Base-by-base conservation (phyloP, 2,113 vertebrate species). In the Odontophorus gujanensis region DNA sequence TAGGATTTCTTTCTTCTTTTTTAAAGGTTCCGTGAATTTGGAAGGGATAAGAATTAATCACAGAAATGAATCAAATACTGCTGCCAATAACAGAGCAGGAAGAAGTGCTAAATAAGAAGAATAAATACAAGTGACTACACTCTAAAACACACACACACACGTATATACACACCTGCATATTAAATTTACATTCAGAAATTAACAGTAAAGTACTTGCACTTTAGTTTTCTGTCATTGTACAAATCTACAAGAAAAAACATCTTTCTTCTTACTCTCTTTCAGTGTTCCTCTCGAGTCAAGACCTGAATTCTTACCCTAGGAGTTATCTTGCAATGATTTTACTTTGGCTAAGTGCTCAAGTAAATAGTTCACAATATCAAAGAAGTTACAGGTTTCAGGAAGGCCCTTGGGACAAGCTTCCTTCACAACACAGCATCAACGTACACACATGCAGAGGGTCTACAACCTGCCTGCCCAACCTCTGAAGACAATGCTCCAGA, bases 31-130 rank as follows among this genome's bases (percentile, higher is more conserved):
- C 1, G 1, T 67, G 81, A 87, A 93, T 95, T 93, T 94, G 86
- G 93, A 94, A 82, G 48, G 82, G 83, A 73, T 71, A 83, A 90
- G 85, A 95, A 95, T 92, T 95, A 95, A 95, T 86, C 94, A 85
- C 79, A 76, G 74, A 92, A 95, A 95, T 92, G 75, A 90, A 94
- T 90, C 85, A 83, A 92, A 86, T 32, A 57, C 69, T 53, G 26
- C 82, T 92, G 65, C 85, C 73, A 88, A 58, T 61, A 93, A 51
- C 24, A 76, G 85, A 90, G 79, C 25, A 85, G 81, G 63, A 91
- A 87, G 72, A 87, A 69, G 3, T 7, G 19, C 38, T 93, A 84
- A 84, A 88, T 66, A 77, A 92, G 82, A 96, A 58, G 38, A 93
- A 67, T 43, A 90, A 80, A 75, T n/a, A 74, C 43, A 57, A 87